Base-by-base conservation (phyloP, 1,140 invertebrate species). In the Dendroctonus ponderosae region DNA sequence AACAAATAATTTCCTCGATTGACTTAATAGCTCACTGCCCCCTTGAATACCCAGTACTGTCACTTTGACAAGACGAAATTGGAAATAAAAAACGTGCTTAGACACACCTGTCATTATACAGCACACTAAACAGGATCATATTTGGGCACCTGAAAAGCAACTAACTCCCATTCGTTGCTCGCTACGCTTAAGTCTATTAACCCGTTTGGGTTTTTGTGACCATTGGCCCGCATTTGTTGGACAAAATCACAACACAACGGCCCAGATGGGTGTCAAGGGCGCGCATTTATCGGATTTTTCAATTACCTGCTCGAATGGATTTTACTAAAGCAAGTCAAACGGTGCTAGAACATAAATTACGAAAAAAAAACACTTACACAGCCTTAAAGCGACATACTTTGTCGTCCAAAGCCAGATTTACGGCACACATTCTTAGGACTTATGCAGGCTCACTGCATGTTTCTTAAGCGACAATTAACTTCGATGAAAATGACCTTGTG, bases 401-500 rank as follows among this genome's bases (percentile, higher is more conserved):
- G n/a, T 42, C 48, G 26, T 58, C 44, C 53, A 46, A 49, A 15
- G 51, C 38, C 37, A 65, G 51, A 41, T 12, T 65, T 9, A 65
- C 62, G 38, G 62, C 54, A 41, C 62, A 57, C 62, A 65, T 65
- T 7, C 14, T 62, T 52, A 7, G 49, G 38, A 41, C 44, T 14
- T 61, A 26, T 26, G 26, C 26, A 26, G 1, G 26, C 26, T 26
- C 26, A 26, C 26, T 26, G 26, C 7, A 48, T 7, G 43, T 59
- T 37, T 46, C 43, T 43, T 26, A 43, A 26, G 38, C 43, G 40
- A 7, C 15, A 11, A 59, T 59, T 59, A 26, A 7, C 15, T 60
- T 60, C 44, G 41, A 60, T 60, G 58, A 60, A 60, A 49, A 60
- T 37, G 58, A 60, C 58, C 58, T 60, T 49, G 8, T 11, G 42